Evolutionary conservation across 2,113 vertebrate genomes (phyloP), one percentile per base, ranked within the genome.

Genomic region (Ardeotis arabs): DNA sequence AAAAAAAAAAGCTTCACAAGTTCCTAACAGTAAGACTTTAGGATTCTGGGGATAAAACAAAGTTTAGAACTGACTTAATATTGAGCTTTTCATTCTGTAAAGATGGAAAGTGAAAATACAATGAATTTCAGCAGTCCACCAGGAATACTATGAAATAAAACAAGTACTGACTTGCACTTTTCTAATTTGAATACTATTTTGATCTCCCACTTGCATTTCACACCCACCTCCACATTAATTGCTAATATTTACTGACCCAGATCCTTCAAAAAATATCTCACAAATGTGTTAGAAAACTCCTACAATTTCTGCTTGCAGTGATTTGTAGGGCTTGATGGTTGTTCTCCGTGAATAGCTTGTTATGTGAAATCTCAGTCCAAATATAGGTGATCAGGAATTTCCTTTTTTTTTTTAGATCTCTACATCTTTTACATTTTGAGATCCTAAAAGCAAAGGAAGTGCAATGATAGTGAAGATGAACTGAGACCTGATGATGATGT

Each of bases 131-230:
- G 27, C 59, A 84, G 50, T 44, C 64, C 52, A 63, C 24, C 17
- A 58, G 78, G 69, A 73, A 87, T 77, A 62, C 33, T 18, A 7
- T 45, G 25, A 63, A 77, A 52, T 45, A 58, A 69, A 72, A 47
- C 39, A 84, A 67, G 49, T 58, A 68, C 27, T 33, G 24, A 56
- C 45, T 81, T 87, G 56, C 9, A 19, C 24, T 77, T 93, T 60
- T 55, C 37, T 68, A 27, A 31, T 87, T 81, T 77, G 56, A 81
- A 66, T 53, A 64, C 31, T 68, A 70, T 89, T 94, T 94, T 89
- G 21, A 91, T 89, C 95, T 87, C 78, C 82, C 64, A 70, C 33
- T 87, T 93, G 64, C 41, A 25, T 66, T 94, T 94, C 56, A 62
- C 56, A 62, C 45, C 45, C 29, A 58, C 63, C 45, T 67, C 25